These are phyloP conservation scores for Prenolepis imparis DNA, from an alignment of 2,888 invertebrate genomes.

Conservation along the genomic window DNA sequence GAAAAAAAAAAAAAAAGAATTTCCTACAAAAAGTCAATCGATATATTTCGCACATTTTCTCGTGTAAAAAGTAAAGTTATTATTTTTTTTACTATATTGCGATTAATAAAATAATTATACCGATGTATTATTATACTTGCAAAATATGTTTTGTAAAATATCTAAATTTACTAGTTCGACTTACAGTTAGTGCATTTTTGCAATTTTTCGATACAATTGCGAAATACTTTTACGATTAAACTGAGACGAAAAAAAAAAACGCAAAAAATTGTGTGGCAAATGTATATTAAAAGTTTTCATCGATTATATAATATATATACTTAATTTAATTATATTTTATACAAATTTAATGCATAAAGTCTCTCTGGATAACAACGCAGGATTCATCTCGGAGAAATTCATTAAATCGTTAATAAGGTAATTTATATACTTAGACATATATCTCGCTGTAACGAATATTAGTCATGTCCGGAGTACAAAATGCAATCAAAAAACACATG, in stretches of 20 bases:
- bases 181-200: constrained; percentile 9
- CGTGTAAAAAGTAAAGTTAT: background rate
- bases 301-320: background rate
- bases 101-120: background rate
- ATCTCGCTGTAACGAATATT: constrained; percentile 28
- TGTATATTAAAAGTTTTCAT: background rate
- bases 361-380: background rate
- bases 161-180: background rate
- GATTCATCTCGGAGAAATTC: background rate
- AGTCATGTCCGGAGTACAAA: constrained; percentile 32
- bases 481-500: constrained; percentile 43
- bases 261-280: background rate
- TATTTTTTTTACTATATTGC: background rate
- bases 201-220: constrained; percentile 7
- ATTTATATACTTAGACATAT: constrained; percentile 14
- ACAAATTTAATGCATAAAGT: background rate
- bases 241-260: background rate
- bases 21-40: background rate
- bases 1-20: constrained; percentile 1
- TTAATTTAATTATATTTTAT: constrained; percentile 2
- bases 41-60: background rate
- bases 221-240: background rate
- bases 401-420: background rate
- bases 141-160: background rate
- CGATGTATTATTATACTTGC: background rate